Conservation (phyloP, 2,888 invertebrate species). For the Himalopsyche tibetana region DNA sequence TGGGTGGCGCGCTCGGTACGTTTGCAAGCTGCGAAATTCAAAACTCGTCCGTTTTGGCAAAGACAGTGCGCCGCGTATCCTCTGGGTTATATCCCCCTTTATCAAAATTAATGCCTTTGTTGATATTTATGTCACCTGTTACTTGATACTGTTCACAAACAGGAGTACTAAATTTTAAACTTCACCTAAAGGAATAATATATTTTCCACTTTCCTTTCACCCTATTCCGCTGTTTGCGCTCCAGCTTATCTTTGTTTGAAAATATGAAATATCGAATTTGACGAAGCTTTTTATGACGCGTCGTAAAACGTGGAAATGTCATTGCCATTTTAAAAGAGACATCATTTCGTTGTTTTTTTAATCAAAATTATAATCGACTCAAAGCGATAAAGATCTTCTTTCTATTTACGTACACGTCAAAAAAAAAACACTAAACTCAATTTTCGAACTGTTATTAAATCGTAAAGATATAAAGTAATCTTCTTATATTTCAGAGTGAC, state of each 20-base stretch:
- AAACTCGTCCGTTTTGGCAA: conserved; percentile 41
- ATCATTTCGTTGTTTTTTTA: conserved; percentile 41
- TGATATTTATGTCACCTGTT: conserved; percentile 58
- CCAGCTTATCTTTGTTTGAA: conserved; percentile 33
- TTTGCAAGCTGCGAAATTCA: conserved; percentile 36
- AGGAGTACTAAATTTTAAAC: conserved; percentile 54
- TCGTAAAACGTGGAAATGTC: conserved; percentile 33
- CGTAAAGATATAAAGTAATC: too few relatives aligned
- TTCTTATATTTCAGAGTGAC: too few relatives aligned
- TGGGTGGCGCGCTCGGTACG: background rate
- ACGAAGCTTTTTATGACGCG: conserved; percentile 40
- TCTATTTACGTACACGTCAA: background rate
- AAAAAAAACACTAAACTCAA: too few relatives aligned
- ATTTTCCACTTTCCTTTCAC: conserved; percentile 44
- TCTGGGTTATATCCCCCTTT: conserved; percentile 44
- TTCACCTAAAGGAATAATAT: conserved; percentile 52
- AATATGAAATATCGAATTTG: conserved; percentile 52
- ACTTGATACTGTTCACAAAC: conserved; percentile 52
- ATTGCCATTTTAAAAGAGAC: conserved; percentile 37
- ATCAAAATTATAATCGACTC: conserved; percentile 34
- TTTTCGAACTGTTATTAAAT: too few relatives aligned
- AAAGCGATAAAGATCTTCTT: background rate
- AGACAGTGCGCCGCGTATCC: conserved; percentile 35
- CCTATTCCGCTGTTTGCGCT: conserved; percentile 22
- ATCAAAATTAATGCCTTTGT: conserved; percentile 55